Conservation (phyloP, 2,888 invertebrate species). For the Smittia sp. region DNA sequence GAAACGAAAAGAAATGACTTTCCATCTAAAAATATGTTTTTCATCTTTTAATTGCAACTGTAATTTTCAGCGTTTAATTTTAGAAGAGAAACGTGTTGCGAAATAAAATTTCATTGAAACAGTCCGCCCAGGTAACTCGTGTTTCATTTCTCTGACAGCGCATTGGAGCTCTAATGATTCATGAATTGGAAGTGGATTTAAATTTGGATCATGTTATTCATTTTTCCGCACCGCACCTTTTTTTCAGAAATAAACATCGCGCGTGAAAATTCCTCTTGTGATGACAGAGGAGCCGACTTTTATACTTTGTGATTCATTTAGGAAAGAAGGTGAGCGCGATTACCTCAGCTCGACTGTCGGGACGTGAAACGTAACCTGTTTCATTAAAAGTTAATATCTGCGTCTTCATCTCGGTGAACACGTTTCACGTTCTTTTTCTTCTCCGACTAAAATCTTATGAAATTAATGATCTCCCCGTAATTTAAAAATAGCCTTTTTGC, state of each 20-base stretch:
- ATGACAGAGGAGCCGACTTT: background rate
- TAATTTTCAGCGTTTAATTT: constrained; percentile 3
- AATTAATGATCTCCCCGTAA: background rate
- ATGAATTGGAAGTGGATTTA: background rate
- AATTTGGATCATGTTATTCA: constrained; percentile 26
- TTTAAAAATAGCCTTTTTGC: constrained; percentile 15
- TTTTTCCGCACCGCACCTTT: constrained; percentile 7
- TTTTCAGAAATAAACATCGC: constrained; percentile 5
- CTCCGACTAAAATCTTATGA: background rate
- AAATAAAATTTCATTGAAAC: constrained; percentile 3
- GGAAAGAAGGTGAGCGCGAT: background rate
- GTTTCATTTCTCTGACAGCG: background rate
- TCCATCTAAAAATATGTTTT: background rate
- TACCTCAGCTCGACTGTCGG: background rate
- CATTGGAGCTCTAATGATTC: background rate
- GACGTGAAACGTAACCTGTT: background rate
- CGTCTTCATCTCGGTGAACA: background rate
- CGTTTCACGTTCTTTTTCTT: background rate
- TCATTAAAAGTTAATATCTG: background rate
- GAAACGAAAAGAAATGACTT: too few species aligned
- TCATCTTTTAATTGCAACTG: constrained; percentile 16
- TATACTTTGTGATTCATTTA: background rate
- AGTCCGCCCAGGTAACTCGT: background rate
- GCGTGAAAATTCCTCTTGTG: background rate
- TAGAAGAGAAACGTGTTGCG: background rate